phyloP scores from a whole-genome alignment of 2,888 invertebrate genomes.

The Mystacides longicornis region DNA sequence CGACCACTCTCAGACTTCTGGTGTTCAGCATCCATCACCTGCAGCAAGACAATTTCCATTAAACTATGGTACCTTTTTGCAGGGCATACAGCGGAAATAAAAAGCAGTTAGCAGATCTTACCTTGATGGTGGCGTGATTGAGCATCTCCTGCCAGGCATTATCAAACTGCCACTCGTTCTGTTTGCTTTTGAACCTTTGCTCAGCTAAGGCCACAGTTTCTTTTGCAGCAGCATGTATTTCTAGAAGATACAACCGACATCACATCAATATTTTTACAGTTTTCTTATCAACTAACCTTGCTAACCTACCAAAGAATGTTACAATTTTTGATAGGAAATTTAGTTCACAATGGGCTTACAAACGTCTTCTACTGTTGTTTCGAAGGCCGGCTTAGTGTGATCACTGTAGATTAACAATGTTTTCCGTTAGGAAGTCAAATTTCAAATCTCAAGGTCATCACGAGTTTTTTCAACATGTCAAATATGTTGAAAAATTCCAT shows the following conservation, averaged over 20 bases:
- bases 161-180: conserved; percentile 84
- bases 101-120: conserved; percentile 30
- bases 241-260: conserved; percentile 37
- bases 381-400: too few species aligned
- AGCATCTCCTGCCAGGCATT: conserved; percentile 97
- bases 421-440: too few species aligned
- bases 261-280: neutral
- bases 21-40: conserved; percentile 91
- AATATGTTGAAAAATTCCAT: too few species aligned
- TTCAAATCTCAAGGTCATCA: too few species aligned
- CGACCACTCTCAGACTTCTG: conserved; percentile 82
- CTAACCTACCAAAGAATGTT: too few species aligned
- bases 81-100: neutral
- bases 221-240: conserved; percentile 86
- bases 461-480: too few species aligned
- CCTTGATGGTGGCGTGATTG: conserved; percentile 91
- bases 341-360: too few species aligned
- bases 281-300: too few species aligned
- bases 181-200: conserved; percentile 65
- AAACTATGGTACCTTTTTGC: too few species aligned
- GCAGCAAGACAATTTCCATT: conserved; percentile 15
- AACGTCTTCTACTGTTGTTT: too few species aligned
- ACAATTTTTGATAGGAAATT: neutral
- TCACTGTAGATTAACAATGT: too few species aligned
- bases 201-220: conserved; percentile 90